phyloP scores from a whole-genome alignment of 2,888 invertebrate genomes.

The Urechis unicinctus region DNA sequence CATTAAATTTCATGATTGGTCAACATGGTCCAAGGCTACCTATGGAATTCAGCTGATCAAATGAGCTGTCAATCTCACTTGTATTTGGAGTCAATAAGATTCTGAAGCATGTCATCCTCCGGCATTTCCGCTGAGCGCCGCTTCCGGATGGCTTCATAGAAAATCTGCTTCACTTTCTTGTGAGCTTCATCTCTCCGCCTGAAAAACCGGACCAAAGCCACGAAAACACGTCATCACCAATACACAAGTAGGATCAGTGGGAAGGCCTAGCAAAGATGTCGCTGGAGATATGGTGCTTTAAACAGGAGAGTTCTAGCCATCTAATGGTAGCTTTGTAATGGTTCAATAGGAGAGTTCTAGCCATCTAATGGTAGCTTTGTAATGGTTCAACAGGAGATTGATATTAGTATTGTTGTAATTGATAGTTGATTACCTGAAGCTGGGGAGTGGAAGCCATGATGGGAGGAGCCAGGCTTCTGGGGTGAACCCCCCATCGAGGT shows the following conservation, averaged over 20 bases:
- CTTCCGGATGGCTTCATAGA: constrained; percentile 29
- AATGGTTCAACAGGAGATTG: too few species aligned
- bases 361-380: too few species aligned
- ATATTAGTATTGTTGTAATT: neutral
- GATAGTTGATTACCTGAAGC: constrained; percentile 27
- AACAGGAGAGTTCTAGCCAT: too few species aligned
- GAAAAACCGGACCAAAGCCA: constrained; percentile 1
- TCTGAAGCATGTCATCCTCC: constrained; percentile 37
- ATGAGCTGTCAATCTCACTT: constrained; percentile 23
- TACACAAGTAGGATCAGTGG: too few species aligned
- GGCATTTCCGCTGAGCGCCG: constrained; percentile 23
- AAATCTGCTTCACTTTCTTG: constrained; percentile 31
- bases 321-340: too few species aligned
- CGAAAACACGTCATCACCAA: too few species aligned
- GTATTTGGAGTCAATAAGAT: constrained; percentile 35
- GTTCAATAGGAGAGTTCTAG: too few species aligned
- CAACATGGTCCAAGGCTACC: too few species aligned
- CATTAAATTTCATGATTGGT: too few species aligned
- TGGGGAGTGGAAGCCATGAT: constrained; percentile 39
- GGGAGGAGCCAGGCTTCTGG: constrained; percentile 38
- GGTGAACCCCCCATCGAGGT: constrained; percentile 39
- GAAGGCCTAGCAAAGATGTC: too few species aligned
- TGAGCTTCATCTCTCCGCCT: constrained; percentile 36
- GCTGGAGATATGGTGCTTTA: too few species aligned
- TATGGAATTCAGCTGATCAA: too few species aligned